These are phyloP conservation scores for Raja brachyura DNA, from an alignment of 2,113 vertebrate species.

Conservation along the genomic window DNA sequence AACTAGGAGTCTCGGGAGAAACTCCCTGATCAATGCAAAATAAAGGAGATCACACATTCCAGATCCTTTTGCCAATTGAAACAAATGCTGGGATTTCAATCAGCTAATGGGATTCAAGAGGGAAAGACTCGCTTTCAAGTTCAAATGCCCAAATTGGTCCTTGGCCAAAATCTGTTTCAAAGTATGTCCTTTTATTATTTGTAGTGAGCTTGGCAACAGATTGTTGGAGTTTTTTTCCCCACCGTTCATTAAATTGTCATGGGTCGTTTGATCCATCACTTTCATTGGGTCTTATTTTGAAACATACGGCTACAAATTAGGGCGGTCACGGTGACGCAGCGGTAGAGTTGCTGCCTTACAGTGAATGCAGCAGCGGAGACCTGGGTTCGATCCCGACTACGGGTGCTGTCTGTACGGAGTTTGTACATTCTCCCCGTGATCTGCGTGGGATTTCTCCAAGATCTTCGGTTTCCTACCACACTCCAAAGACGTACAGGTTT, in stretches of 20 bases:
- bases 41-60: background rate
- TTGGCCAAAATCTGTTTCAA: background rate
- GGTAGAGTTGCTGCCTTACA: no score
- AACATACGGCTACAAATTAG: background rate
- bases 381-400: no score
- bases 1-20: background rate
- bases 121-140: background rate
- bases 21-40: background rate
- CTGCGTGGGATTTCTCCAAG: no score
- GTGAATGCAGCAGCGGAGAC: no score
- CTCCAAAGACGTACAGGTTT: no score
- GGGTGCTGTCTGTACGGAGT: no score
- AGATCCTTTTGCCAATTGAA: background rate
- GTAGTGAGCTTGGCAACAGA: background rate
- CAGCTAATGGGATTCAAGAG: background rate
- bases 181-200: background rate
- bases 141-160: background rate
- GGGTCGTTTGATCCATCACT: background rate
- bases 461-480: no score
- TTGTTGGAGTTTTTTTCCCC: background rate
- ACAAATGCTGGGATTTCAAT: slow-evolving; percentile 22
- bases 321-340: no score
- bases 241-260: background rate
- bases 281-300: no score
- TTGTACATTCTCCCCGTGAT: no score